Base-by-base conservation (phyloP, 2,797 vertebrate genomes). In the Apogon hyalosoma region DNA sequence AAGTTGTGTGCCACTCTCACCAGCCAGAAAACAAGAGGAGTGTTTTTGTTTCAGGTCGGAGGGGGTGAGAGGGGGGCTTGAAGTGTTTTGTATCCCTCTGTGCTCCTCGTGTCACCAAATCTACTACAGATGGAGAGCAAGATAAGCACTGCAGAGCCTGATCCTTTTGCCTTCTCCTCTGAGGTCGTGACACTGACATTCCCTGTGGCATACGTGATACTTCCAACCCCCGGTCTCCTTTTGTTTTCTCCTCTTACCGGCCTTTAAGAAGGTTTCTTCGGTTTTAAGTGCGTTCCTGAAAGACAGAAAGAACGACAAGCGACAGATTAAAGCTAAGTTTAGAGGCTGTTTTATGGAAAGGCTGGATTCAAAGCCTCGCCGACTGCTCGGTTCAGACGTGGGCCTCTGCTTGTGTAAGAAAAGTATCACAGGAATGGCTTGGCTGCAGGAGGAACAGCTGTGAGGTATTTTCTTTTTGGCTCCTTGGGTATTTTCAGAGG, bases 171-270 rank as follows among this genome's bases (percentile, higher is more conserved):
- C 80, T 86, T 82, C 85, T 86, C 74, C 80, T 66, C 82, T 71
- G 59, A 91, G 92, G 92, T 94, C 92, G 73, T 89, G 92, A 93
- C 91, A 90, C 90, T 91, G 89, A 90, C 91, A 93, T 93, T 93
- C 93, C 87, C 90, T 51, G 74, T 83, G 84, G 89, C 90, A 86
- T 80, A 89, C 77, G 86, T 83, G 90, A 92, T 92, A 87, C 83
- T 41, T 73, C 49, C 82, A 77, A 75, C 87, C 80, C 79, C 71
- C 79, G 54, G 53, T 50, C 72, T 60, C 43, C 63, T 74, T 67
- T 64, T 71, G 65, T 84, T 83, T 75, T 77, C 62, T 64, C 42
- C 65, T 62, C 75, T 83, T 63, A 77, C 70, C 77, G 62, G 58
- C 60, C 47, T 53, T 53, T 45, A 5, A 36, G 61, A 60, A 73